Percentiles rank a stretch among this genome's conserved stretches.
These are phyloP conservation scores for Amblyopsis hoosieri DNA, from an alignment of 2,797 vertebrate genomes.

Conservation along the genomic window DNA sequence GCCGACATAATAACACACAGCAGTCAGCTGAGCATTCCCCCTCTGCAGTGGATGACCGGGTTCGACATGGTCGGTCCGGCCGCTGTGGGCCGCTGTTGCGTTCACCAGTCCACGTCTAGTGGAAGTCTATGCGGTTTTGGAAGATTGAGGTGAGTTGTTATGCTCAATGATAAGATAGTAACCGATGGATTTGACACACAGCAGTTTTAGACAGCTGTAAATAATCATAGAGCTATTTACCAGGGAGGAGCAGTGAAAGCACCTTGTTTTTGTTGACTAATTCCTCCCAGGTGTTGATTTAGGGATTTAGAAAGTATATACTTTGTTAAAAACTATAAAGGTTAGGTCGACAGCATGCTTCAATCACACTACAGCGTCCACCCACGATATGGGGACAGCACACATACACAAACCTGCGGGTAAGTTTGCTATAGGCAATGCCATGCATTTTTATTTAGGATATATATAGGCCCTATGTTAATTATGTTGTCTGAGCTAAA, in stretches of 20 bases:
- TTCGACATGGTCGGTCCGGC: rapidly evolving
- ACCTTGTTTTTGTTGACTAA: constrained; percentile 71
- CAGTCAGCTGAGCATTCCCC: constrained; percentile 52
- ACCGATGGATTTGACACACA: constrained; percentile 66
- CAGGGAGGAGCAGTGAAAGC: constrained; percentile 43
- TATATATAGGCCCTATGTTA: background rate
- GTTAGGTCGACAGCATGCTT: constrained; percentile 24
- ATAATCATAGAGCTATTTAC: constrained; percentile 56
- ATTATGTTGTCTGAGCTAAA: background rate
- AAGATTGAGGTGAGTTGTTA: constrained; percentile 57
- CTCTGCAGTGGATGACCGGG: constrained; percentile 53
- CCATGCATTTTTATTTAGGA: constrained; percentile 7
- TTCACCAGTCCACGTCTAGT: background rate
- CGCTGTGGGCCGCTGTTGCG: constrained; percentile 48
- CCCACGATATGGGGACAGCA: constrained; percentile 57
- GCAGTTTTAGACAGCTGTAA: constrained; percentile 59
- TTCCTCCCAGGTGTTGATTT: constrained; percentile 56
- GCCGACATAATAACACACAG: background rate
- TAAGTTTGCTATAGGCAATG: background rate
- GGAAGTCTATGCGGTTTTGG: constrained; percentile 27
- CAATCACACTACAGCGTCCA: constrained; percentile 34
- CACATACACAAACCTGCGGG: constrained; percentile 25
- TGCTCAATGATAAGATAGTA: constrained; percentile 47
- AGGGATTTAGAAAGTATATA: constrained; percentile 44
- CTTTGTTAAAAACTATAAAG: constrained; percentile 62